Conservation (phyloP, 2,888 invertebrate species). For the Sminthurinus aureus region DNA sequence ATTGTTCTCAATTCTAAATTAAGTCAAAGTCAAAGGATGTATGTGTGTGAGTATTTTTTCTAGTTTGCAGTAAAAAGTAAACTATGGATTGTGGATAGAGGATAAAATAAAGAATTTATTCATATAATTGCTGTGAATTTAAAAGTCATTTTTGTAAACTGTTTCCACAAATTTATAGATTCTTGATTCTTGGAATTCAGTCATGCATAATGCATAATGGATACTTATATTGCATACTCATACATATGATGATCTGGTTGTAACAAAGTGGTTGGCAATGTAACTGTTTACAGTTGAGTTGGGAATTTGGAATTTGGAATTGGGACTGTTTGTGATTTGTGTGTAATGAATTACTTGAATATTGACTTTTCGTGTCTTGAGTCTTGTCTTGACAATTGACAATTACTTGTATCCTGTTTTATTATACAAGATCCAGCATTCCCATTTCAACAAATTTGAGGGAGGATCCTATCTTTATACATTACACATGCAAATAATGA, state of each 20-base stretch:
- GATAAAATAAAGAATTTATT: neutral
- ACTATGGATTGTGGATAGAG: neutral
- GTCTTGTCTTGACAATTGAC: neutral
- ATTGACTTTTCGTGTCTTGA: neutral
- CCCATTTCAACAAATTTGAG: too few relatives aligned
- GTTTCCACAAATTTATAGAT: neutral
- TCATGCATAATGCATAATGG: too few relatives aligned
- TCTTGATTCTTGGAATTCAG: neutral
- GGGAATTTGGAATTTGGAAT: neutral
- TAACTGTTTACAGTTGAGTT: neutral
- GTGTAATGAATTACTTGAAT: neutral
- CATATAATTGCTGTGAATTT: neutral
- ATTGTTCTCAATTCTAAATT: too few relatives aligned
- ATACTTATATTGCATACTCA: neutral
- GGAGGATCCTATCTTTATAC: too few relatives aligned
- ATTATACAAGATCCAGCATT: too few relatives aligned
- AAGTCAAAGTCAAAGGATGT: too few relatives aligned
- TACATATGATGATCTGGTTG: neutral
- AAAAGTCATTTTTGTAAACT: too few relatives aligned
- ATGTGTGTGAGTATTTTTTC: too few relatives aligned
- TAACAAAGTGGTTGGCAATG: neutral
- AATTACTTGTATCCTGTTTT: neutral
- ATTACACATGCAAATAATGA: too few relatives aligned
- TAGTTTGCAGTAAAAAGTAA: too few relatives aligned
- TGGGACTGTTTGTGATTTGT: neutral